Evolutionary conservation across 1,140 invertebrate species (phyloP).

Genomic region (Cydia amplana): DNA sequence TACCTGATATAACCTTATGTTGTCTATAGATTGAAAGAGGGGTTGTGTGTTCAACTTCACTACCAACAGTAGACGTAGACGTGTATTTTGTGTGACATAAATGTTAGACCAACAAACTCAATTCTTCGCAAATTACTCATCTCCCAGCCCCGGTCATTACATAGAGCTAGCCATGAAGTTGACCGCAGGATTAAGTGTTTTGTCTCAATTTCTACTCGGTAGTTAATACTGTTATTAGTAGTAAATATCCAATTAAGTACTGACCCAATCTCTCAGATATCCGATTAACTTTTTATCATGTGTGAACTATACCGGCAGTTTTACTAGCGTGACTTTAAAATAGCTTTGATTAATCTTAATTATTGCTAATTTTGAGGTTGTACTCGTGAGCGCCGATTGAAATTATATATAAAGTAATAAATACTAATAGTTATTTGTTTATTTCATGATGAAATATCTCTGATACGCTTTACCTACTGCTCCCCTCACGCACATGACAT

Average conservation of each 20-base stretch:
- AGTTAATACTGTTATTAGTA: not conserved
- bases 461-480: too few relatives aligned
- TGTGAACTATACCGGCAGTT: conserved; percentile 1
- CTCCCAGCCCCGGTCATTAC: not conserved
- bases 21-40: too few relatives aligned
- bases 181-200: conserved; percentile 17
- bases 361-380: not conserved
- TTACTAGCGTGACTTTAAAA: not conserved
- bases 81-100: too few relatives aligned
- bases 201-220: not conserved
- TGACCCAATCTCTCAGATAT: not conserved
- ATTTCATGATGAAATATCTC: too few relatives aligned
- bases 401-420: too few relatives aligned
- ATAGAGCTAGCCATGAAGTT: not conserved
- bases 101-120: too few relatives aligned
- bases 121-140: too few relatives aligned
- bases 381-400: not conserved
- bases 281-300: conserved; percentile 13
- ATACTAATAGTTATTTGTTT: not conserved
- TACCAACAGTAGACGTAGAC: too few relatives aligned
- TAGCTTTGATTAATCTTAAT: not conserved
- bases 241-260: not conserved
- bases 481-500: too few relatives aligned
- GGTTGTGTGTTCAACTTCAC: too few relatives aligned
- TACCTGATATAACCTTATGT: too few relatives aligned